Evolutionary conservation across 2,888 invertebrate species (phyloP).

Genomic region (Cerastis rubricosa): DNA sequence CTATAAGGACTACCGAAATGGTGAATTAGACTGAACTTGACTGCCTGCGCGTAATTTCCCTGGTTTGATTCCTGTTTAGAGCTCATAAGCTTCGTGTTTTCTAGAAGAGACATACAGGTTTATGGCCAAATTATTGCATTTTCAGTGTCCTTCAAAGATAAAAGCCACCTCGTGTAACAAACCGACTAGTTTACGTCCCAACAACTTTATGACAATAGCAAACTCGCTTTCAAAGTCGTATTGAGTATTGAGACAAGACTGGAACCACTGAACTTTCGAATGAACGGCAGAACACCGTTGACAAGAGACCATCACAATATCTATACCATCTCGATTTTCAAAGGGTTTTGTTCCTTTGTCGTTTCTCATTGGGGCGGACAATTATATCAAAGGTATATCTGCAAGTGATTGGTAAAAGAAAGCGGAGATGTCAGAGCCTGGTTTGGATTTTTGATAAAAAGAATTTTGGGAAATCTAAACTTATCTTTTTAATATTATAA

Average conservation of each 20-base stretch:
- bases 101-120: too few species aligned
- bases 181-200: neutral
- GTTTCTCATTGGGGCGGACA: slow-evolving; percentile 55
- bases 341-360: slow-evolving; percentile 56
- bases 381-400: slow-evolving; percentile 62
- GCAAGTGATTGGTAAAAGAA: slow-evolving; percentile 59
- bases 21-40: neutral
- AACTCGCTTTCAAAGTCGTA: slow-evolving; percentile 19
- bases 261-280: slow-evolving; percentile 43
- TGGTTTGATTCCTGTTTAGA: neutral
- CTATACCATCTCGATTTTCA: slow-evolving; percentile 57
- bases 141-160: too few species aligned
- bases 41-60: neutral
- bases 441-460: neutral
- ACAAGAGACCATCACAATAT: slow-evolving; percentile 42
- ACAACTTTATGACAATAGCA: slow-evolving; percentile 19
- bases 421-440: slow-evolving; percentile 9
- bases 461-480: slow-evolving; percentile 5
- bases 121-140: too few species aligned
- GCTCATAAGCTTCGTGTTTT: neutral
- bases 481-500: too few species aligned
- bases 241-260: slow-evolving; percentile 27
- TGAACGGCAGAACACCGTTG: slow-evolving; percentile 29
- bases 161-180: neutral
- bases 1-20: too few species aligned